Base-by-base conservation (phyloP, 2,888 invertebrate genomes). In the Molorchus minor region DNA sequence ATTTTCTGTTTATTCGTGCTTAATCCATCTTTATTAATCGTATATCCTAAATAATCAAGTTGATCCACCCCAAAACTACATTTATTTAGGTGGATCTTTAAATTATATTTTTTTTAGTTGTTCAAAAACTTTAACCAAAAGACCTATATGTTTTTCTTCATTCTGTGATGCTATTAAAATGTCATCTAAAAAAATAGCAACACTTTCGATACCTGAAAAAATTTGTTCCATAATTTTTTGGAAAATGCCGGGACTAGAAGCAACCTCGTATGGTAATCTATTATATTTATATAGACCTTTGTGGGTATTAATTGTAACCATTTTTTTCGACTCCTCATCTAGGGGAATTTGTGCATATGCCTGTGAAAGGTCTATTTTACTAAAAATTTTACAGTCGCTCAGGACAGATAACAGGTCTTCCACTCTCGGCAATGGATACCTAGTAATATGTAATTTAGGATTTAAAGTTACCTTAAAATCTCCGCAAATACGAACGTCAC, bases 391-490 rank as follows among this genome's bases (percentile, higher is more conserved):
- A n/a, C 25, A 4, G 1, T 36, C 51, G 3, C 25, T 29, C n/a
- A 62, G 33, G 41, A 47, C 46, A n/a, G 56, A 17, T 10, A 47
- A 60, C 3, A 59, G 38, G 29, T 62, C 56, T 35, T 65, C 65
- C 29, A 56, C 57, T 10, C 62, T 36, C 5, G 62, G 65, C 29
- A 65, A 49, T 17, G 61, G 63, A 33, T 60, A 56, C 15, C 58
- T 51, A 15, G 58, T 58, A 10, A 43, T 36, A 30, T 58, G 41
- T 8, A 58, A 46, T 10, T 46, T 20, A 12, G 38, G 38, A 19
- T 54, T 54, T 20, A 58, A 33, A 15, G 58, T 53, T 3, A 58
- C 38, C 13, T 38, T 38, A 15, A 58, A 58, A 58, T 58, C 52
- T 7, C 41, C 58, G 19, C 54, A 58, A 4, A 58, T 52, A 10